Conservation (phyloP, 2,797 vertebrate genomes). For the Synaphobranchus kaupii region DNA sequence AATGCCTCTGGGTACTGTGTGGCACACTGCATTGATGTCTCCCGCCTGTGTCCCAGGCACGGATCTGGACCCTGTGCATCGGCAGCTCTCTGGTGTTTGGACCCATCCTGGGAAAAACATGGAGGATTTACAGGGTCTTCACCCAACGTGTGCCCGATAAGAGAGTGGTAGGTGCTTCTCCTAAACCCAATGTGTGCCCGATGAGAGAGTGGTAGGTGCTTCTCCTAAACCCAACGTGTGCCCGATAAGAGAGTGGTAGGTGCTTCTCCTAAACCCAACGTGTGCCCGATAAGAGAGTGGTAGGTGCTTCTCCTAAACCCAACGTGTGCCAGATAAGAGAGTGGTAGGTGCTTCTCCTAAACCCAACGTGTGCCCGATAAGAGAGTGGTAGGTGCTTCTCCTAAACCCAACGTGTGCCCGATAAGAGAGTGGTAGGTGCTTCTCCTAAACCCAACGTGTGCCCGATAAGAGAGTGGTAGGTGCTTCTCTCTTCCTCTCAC, state of each 20-base stretch:
- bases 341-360: constrained; percentile 72
- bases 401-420: constrained; percentile 83
- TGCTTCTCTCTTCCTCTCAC: constrained; percentile 27
- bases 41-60: constrained; percentile 65
- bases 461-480: constrained; percentile 95
- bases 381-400: constrained; percentile 79
- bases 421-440: constrained; percentile 87
- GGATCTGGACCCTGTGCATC: constrained; percentile 86
- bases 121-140: constrained; percentile 95
- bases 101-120: constrained; percentile 93
- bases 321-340: constrained; percentile 89
- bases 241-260: constrained; percentile 92
- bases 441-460: constrained; percentile 77
- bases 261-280: constrained; percentile 72
- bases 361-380: constrained; percentile 91
- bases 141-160: constrained; percentile 91
- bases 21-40: neutral
- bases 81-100: constrained; percentile 91
- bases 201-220: constrained; percentile 87
- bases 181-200: constrained; percentile 83
- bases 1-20: neutral
- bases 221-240: constrained; percentile 77
- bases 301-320: constrained; percentile 67
- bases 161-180: constrained; percentile 79
- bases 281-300: constrained; percentile 93